phyloP scores from a whole-genome alignment of 2,797 vertebrate genomes.

The Pseudotriccus pelzelni region DNA sequence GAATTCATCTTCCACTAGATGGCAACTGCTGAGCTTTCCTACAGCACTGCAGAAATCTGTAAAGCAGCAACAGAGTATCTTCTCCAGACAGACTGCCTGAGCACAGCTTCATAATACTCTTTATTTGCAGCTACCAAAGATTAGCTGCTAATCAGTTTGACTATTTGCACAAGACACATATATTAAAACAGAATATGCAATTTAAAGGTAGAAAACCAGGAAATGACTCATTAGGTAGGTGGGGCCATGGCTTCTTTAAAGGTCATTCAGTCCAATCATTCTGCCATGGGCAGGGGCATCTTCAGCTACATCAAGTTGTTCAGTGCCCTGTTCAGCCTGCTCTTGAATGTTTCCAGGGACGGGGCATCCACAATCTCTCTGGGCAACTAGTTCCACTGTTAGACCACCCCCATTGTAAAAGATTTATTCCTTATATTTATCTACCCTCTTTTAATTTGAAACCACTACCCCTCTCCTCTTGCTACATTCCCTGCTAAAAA shows the following conservation, averaged over 20 bases:
- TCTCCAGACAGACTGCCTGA: neutral
- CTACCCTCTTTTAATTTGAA: neutral
- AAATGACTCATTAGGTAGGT: neutral
- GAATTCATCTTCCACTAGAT: slow-evolving; percentile 70
- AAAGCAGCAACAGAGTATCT: neutral
- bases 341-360: neutral
- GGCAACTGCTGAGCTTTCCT: slow-evolving; percentile 62
- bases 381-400: neutral
- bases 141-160: neutral
- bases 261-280: too few species aligned
- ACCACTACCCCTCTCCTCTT: neutral
- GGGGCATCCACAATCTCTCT: neutral
- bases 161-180: neutral
- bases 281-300: neutral
- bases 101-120: neutral
- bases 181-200: neutral
- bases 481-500: neutral
- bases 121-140: neutral
- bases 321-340: neutral
- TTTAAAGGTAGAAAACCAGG: neutral
- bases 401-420: neutral
- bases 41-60: neutral
- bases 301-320: neutral
- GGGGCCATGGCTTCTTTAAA: neutral
- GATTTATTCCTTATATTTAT: neutral